Base-by-base conservation (phyloP, 2,113 vertebrate species). In the Vulpes lagopus region DNA sequence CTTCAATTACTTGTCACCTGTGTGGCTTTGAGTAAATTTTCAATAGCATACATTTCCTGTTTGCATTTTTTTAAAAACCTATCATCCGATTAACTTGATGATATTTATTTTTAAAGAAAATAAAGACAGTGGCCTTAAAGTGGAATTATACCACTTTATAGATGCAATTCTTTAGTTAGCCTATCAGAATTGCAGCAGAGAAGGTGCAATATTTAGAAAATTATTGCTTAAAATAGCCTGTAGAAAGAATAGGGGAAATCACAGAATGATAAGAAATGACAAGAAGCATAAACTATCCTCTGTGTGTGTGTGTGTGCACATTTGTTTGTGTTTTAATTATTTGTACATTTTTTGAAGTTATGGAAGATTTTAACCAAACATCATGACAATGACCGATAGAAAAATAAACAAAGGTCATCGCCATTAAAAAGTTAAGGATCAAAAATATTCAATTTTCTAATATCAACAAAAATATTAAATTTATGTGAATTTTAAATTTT, bases 1-100 rank as follows among this genome's bases (percentile, higher is more conserved):
- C 23, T 78, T 91, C 85, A 84, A 35, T 79, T 81, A 51, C 20
- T 86, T 91, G 10, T 89, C 49, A 95, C 53, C 23, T 93, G 51
- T 67, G 5, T 78, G 8, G 10, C 12, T 80, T 91, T 93, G 19
- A 38, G 10, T 74, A 89, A 82, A 57, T 96, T 89, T 95, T 69
- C 55, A 79, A 74, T 62, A 59, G 93, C 79, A 20, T 23, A 74
- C 30, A 73, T 78, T 73, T 85, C 88, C n/a, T 55, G 1, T 74
- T 51, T 71, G 4, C 8, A 76, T n/a, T 53, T 94, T 93, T 64
- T 9, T 7, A 55, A 53, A 53, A 49, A 60, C 38, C 25, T 30
- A 73, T 67, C 27, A 87, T 69, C 38, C 87, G 64, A 57, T 92
- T 25, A 73, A 5, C 55, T 91, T 89, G 12, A 91, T 91, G 71